phyloP scores from a whole-genome alignment of 2,797 vertebrate species.

The Pantherophis alleghaniensis region DNA sequence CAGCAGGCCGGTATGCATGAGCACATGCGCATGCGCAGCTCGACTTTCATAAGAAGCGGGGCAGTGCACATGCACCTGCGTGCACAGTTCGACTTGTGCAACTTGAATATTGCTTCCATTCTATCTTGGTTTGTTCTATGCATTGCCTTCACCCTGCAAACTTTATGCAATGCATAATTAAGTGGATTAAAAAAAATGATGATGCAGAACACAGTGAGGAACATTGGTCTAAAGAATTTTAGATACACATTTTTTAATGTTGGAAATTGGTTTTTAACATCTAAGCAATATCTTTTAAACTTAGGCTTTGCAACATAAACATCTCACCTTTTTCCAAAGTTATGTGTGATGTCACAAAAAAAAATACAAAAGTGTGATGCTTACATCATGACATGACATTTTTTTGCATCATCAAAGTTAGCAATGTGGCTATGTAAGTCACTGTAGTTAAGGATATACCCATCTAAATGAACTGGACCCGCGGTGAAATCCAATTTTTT shows the following conservation, averaged over 20 bases:
- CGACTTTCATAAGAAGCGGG: rapidly evolving
- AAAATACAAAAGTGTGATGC: background rate
- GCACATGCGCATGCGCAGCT: no score
- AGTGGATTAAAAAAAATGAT: background rate
- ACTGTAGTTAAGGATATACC: background rate
- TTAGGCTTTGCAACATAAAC: background rate
- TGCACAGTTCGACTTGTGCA: no score
- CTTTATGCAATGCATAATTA: background rate
- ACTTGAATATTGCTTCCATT: background rate
- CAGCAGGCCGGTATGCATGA: no score
- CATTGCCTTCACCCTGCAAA: background rate
- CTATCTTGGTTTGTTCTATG: background rate
- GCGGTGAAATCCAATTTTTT: no score
- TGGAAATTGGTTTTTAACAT: background rate
- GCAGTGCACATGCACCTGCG: no score
- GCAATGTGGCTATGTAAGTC: background rate
- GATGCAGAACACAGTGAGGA: background rate
- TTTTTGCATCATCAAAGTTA: background rate
- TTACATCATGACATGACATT: background rate
- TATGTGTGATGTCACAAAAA: background rate
- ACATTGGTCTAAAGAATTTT: background rate
- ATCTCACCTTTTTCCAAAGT: background rate
- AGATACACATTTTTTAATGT: background rate
- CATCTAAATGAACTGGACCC: background rate
- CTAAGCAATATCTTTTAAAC: background rate